Conservation (phyloP, 1,140 invertebrate species). For the Lasioglossum baleicum region DNA sequence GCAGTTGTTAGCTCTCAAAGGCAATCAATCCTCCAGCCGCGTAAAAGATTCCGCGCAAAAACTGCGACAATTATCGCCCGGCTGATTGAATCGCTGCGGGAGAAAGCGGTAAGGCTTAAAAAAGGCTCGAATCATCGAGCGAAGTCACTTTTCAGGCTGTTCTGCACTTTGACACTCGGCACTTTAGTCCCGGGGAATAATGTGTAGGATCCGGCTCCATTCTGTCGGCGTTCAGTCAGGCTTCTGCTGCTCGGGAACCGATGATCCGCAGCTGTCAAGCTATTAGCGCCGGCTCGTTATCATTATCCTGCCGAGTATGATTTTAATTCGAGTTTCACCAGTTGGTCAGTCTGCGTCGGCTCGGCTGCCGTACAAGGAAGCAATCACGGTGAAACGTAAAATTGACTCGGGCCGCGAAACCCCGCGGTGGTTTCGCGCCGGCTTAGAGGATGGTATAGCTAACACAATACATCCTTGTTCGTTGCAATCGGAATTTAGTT, state of each 20-base stretch:
- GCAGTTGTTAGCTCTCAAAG: background rate
- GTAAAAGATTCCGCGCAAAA: background rate
- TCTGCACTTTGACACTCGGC: too few species aligned
- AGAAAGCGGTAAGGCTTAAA: background rate
- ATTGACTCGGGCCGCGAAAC: slow-evolving; percentile 53
- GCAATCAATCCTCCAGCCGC: background rate
- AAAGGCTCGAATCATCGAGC: too few species aligned
- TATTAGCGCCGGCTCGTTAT: slow-evolving; percentile 66
- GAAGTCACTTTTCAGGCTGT: too few species aligned
- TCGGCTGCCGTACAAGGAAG: slow-evolving; percentile 60
- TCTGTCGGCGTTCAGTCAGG: too few species aligned
- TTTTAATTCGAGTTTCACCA: slow-evolving; percentile 67
- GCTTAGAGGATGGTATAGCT: slow-evolving; percentile 3
- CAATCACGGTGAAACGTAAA: slow-evolving; percentile 67
- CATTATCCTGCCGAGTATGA: slow-evolving; percentile 54
- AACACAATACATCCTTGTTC: slow-evolving; percentile 30
- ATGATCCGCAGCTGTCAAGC: slow-evolving; percentile 63
- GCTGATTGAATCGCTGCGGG: background rate
- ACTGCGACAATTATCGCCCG: background rate
- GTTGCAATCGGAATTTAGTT: slow-evolving; percentile 52
- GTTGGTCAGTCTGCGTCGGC: slow-evolving; percentile 15
- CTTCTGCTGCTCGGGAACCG: slow-evolving; percentile 35
- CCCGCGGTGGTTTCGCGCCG: slow-evolving; percentile 51
- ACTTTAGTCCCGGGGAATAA: too few species aligned
- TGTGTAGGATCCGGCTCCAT: too few species aligned